Evolutionary conservation across 1,140 invertebrate genomes (phyloP).

Genomic region (Aphidius ervi): DNA sequence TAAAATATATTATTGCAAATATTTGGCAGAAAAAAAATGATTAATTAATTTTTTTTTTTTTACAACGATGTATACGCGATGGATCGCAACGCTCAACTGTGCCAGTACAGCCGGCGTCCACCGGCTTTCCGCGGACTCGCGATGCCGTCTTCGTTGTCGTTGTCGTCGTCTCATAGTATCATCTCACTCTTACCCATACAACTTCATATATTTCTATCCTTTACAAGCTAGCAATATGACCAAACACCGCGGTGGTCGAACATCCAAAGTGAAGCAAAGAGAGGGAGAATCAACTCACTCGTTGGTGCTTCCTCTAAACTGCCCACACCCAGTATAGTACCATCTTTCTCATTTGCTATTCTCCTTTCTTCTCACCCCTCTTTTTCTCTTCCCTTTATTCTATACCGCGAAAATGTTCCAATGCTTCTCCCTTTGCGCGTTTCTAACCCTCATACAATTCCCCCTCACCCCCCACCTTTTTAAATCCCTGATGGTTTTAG

Average conservation of each 20-base stretch:
- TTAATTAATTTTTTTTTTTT: too few relatives aligned
- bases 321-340: not conserved
- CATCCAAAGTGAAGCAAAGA: not conserved
- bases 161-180: not conserved
- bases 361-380: too few relatives aligned
- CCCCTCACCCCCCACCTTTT: not conserved
- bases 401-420: too few relatives aligned
- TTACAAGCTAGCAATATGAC: not conserved
- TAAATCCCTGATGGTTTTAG: not conserved
- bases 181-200: constrained; percentile 10
- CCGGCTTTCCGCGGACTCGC: constrained; percentile 31
- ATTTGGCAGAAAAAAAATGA: too few relatives aligned
- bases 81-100: constrained; percentile 39
- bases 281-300: not conserved
- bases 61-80: constrained; percentile 29
- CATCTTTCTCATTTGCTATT: not conserved
- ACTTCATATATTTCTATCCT: constrained; percentile 4
- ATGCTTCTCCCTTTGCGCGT: not conserved
- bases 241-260: not conserved
- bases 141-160: constrained; percentile 26
- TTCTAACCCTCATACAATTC: not conserved
- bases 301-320: not conserved
- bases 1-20: too few relatives aligned
- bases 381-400: too few relatives aligned
- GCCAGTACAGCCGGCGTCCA: constrained; percentile 24